Evolutionary conservation across 1,140 invertebrate species (phyloP), one percentile per base, ranked within the genome.

Genomic region (Drosophila murphyi): DNA sequence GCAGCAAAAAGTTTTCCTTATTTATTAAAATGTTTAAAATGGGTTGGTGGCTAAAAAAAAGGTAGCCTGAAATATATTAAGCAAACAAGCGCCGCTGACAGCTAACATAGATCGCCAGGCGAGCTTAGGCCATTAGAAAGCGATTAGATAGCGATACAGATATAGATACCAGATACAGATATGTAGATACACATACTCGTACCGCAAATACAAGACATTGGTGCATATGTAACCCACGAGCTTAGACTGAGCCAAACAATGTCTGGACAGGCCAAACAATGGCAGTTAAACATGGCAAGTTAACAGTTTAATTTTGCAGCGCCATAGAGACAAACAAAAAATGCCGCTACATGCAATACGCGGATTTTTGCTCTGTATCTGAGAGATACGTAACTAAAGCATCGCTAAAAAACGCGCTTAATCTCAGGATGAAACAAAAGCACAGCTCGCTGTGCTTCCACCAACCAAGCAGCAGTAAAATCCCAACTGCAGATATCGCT

Each of bases 211-310:
- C 54, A 70, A 68, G 71, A 78, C 35, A 41, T 47, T 54, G 20
- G 37, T 60, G 69, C 80, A 83, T 80, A 80, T 88, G 83, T 83
- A 74, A 64, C 72, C 80, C 80, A 77, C 79, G 74, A 86, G 82
- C 76, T 76, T 65, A 62, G 56, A 43, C 59, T 7, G 35, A 71
- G 32, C 50, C 51, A 72, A 80, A 85, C 80, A 88, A 88, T 88
- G 83, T 88, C 83, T 75, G 80, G 64, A 71, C 74, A 75, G 64
- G 72, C 72, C 76, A 56, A 89, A 90, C 85, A 89, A 89, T 89
- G 86, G 85, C 85, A 89, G 81, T 86, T 89, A 85, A 90, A 89
- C 85, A 88, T 85, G 85, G 85, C 80, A 90, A 90, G 86, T 89
- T 89, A 89, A 89, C 85, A 89, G 85, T 89, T 89, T 89, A 89